Percentiles rank a stretch among this genome's conserved stretches.
Conservation (phyloP, 2,888 invertebrate genomes). For the Caenorhabditis panamensis region DNA sequence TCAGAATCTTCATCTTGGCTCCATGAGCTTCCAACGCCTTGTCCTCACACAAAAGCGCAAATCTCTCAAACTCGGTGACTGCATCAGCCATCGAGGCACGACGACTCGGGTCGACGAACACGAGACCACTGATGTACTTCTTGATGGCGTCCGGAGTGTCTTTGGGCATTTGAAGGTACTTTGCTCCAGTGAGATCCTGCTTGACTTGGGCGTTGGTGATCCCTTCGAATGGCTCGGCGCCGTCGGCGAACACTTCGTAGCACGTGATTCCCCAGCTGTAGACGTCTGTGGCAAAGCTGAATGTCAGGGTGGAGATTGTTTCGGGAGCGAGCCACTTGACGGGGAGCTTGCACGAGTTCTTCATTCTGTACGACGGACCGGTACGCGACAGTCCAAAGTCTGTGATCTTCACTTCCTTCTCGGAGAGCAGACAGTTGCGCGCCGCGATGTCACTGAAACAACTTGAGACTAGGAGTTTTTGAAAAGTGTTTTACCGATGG, state of each 20-base stretch:
- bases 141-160: constrained; percentile 59
- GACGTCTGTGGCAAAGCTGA: constrained; percentile 58
- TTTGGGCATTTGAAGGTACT: constrained; percentile 58
- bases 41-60: constrained; percentile 30
- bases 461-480: constrained; percentile 45
- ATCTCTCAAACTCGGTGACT: constrained; percentile 52
- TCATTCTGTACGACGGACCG: constrained; percentile 37
- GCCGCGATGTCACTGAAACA: constrained; percentile 57
- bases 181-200: constrained; percentile 42
- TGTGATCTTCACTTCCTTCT: constrained; percentile 54
- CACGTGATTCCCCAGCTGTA: constrained; percentile 68
- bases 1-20: constrained; percentile 19
- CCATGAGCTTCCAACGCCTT: constrained; percentile 17
- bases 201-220: constrained; percentile 60
- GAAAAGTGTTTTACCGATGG: no score
- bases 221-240: constrained; percentile 65
- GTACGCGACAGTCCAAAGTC: constrained; percentile 62
- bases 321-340: constrained; percentile 67
- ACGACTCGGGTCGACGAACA: constrained; percentile 55
- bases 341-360: constrained; percentile 51
- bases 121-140: constrained; percentile 60
- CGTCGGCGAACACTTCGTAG: constrained; percentile 64
- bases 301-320: constrained; percentile 44
- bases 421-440: constrained; percentile 49
- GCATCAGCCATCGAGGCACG: constrained; percentile 58